Base-by-base conservation (phyloP, 2,113 vertebrate genomes). In the Chrysemys picta region DNA sequence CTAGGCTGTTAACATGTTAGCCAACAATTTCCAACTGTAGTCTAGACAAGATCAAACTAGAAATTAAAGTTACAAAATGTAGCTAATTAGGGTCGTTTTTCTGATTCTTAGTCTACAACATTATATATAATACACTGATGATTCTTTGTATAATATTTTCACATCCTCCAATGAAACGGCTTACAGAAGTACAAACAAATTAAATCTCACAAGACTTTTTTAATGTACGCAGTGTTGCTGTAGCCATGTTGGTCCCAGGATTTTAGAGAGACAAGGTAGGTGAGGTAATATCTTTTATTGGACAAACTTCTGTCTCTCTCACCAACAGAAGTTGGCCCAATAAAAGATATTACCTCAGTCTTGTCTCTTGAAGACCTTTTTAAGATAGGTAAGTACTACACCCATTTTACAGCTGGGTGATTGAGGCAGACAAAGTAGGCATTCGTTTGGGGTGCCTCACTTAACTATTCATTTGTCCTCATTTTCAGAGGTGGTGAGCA, bases 61-160 rank as follows among this genome's bases (percentile, higher is more conserved):
- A 52, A 56, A 25, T 2, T 62, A 11, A 85, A 72, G 82, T 82
- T 7, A 35, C 0, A 0, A 5, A 56, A 42, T 88, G 54, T 13
- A 42, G 7, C 16, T 59, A 9, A 80, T 53, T 16, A 54, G 16
- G n/a, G 25, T 53, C 45, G 29, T 5, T 14, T 21, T 83, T 56
- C 65, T n/a, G 38, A 38, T 4, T 52, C 79, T 3, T 14, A 52
- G 47, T 25, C 76, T 82, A 25, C 4, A 27, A 12, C 22, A 38
- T 12, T 13, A 85, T 3, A 8, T 31, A 52, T 4, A 62, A 56
- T 10, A 27, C 10, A 16, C 8, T 69, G 62, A n/a, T 69, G n/a
- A 57, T 72, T 88, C 78, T 49, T 47, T 6, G 14, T 2, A 19
- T 16, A 59, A 10, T 2, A 3, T 38, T 81, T 89, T 50, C 75